Conservation (phyloP, 2,888 invertebrate genomes). For the Keiferia lycopersicella region DNA sequence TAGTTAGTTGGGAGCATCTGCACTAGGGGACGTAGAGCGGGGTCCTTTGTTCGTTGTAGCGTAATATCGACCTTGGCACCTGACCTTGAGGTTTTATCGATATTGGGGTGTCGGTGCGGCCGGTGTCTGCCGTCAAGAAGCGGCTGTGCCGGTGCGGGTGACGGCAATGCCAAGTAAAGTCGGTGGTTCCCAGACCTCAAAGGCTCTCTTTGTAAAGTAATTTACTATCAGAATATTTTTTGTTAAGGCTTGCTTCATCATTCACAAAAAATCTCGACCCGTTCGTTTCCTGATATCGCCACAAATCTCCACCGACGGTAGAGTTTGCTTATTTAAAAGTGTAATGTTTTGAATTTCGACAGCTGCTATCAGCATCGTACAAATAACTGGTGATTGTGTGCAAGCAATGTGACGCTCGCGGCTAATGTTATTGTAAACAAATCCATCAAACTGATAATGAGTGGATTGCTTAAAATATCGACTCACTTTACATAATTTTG, state of each 20-base stretch:
- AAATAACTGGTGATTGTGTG: slow-evolving; percentile 16
- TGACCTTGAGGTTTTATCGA: slow-evolving; percentile 58
- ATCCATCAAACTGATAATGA: slow-evolving; percentile 25
- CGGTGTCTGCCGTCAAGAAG: not conserved
- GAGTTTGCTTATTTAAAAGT: not conserved
- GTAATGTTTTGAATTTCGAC: slow-evolving; percentile 17
- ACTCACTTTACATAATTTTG: slow-evolving; percentile 20
- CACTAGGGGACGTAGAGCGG: not conserved
- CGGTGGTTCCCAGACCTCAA: too few relatives aligned
- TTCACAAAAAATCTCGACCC: not conserved
- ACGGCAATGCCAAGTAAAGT: not conserved
- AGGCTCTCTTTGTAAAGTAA: not conserved
- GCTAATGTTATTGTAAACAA: slow-evolving; percentile 26
- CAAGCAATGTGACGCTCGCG: slow-evolving; percentile 20
- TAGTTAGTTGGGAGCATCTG: not conserved
- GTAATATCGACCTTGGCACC: slow-evolving; percentile 54
- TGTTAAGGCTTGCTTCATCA: too few relatives aligned
- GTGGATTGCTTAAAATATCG: slow-evolving; percentile 20
- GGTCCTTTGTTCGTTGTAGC: slow-evolving; percentile 38
- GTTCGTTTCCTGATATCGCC: not conserved
- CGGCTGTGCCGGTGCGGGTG: not conserved
- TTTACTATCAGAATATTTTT: too few relatives aligned
- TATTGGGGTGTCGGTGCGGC: slow-evolving; percentile 14
- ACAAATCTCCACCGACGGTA: not conserved
- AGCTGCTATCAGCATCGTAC: slow-evolving; percentile 11